Conservation (phyloP, 2,113 vertebrate species). For the Muntiacus reevesi region DNA sequence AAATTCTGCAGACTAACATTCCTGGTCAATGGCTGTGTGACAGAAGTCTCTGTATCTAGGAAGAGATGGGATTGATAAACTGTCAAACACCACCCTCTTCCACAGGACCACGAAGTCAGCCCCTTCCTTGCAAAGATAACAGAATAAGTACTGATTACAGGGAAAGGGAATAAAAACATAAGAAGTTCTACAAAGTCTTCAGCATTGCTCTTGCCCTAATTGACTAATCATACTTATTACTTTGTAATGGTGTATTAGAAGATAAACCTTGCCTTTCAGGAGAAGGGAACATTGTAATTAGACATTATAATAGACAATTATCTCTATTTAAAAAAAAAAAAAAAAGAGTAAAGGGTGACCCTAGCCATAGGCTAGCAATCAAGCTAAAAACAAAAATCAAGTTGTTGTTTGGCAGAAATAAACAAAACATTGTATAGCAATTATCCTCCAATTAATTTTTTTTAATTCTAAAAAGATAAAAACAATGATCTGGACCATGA, state of each 20-base stretch:
- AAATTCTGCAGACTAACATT: neutral
- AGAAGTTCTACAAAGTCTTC: neutral
- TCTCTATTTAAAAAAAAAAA: neutral
- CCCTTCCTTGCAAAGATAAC: neutral
- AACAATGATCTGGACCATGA: neutral
- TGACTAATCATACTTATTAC: neutral
- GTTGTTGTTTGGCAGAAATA: neutral
- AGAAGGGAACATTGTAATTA: neutral
- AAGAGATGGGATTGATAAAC: neutral
- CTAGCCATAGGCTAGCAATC: neutral
- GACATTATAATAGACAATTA: neutral
- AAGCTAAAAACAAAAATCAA: neutral
- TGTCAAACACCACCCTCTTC: neutral
- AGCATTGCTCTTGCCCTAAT: neutral
- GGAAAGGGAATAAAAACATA: neutral
- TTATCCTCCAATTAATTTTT: neutral
- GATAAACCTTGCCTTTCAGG: neutral
- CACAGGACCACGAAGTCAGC: neutral
- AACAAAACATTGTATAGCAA: neutral
- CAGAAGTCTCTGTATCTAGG: neutral
- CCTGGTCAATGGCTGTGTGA: neutral
- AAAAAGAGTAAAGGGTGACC: neutral
- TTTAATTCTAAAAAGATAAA: neutral
- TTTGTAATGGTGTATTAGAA: neutral
- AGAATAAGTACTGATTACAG: neutral